These are phyloP conservation scores for Rynchops niger DNA, from an alignment of 2,113 vertebrate genomes.

Conservation along the genomic window DNA sequence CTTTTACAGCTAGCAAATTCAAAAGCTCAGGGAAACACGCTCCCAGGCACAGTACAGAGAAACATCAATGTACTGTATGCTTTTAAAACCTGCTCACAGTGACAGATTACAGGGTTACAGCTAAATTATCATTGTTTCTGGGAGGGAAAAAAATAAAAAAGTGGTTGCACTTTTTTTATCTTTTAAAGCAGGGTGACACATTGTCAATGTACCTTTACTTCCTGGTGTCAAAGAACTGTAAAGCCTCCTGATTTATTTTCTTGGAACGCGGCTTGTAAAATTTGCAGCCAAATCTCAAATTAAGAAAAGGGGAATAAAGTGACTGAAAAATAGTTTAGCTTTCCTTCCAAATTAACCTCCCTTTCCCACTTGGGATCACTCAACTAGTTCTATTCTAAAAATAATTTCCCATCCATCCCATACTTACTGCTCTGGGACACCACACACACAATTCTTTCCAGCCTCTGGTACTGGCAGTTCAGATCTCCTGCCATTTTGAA, in stretches of 20 bases:
- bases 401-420: not conserved
- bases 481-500: not conserved
- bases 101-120: conserved; percentile 36
- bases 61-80: conserved; percentile 3
- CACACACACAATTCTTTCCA: not conserved
- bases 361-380: conserved; percentile 2
- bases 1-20: conserved; percentile 37
- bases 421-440: not conserved
- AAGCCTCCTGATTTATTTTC: not conserved
- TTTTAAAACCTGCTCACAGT: conserved; percentile 40
- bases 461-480: not conserved
- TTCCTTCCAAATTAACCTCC: conserved; percentile 17
- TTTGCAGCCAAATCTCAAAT: not conserved
- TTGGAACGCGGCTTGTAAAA: conserved; percentile 1
- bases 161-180: conserved; percentile 48
- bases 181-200: not conserved
- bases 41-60: conserved; percentile 39
- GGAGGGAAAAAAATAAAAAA: not conserved
- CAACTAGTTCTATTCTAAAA: conserved; percentile 52
- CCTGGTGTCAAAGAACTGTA: not conserved
- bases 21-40: conserved; percentile 55
- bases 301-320: not conserved
- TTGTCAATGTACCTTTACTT: not conserved
- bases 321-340: not conserved
- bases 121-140: not conserved